These are phyloP conservation scores for Ptiloglossa arizonensis DNA, from an alignment of 1,140 invertebrate species.

Conservation along the genomic window DNA sequence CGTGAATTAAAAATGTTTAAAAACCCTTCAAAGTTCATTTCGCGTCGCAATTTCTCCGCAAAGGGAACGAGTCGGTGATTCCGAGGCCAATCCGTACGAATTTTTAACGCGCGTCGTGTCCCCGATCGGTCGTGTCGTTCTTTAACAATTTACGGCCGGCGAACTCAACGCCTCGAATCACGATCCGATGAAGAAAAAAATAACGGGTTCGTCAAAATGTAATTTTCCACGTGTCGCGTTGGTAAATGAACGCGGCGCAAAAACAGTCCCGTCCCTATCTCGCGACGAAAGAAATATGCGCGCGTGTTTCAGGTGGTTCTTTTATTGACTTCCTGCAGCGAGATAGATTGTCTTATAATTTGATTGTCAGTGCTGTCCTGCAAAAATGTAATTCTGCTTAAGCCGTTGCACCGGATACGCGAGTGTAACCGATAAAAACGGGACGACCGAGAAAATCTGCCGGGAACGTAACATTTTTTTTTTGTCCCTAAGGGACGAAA, in stretches of 20 bases:
- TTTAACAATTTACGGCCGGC: too few species aligned
- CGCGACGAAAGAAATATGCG: not conserved
- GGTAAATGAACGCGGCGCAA: not conserved
- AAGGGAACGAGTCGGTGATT: too few species aligned
- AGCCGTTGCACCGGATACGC: not conserved
- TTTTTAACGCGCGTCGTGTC: too few species aligned
- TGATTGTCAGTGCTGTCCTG: not conserved
- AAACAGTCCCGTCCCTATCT: not conserved
- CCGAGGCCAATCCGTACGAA: too few species aligned
- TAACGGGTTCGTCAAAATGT: not conserved
- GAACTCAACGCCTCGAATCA: too few species aligned
- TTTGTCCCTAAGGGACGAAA: not conserved
- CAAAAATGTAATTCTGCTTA: slow-evolving; percentile 34
- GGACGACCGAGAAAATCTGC: not conserved
- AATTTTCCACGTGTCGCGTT: not conserved
- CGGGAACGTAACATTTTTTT: slow-evolving; percentile 6
- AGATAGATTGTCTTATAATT: slow-evolving; percentile 36
- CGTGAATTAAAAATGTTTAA: not conserved
- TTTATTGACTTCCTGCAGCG: not conserved
- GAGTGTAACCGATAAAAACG: slow-evolving; percentile 11
- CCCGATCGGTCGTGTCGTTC: too few species aligned
- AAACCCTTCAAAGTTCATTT: not conserved
- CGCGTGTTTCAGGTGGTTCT: not conserved
- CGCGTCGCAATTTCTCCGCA: too few species aligned
- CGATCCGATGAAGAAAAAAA: too few species aligned